phyloP scores from a whole-genome alignment of 2,113 vertebrate species.

The Rhinoptilus africanus region DNA sequence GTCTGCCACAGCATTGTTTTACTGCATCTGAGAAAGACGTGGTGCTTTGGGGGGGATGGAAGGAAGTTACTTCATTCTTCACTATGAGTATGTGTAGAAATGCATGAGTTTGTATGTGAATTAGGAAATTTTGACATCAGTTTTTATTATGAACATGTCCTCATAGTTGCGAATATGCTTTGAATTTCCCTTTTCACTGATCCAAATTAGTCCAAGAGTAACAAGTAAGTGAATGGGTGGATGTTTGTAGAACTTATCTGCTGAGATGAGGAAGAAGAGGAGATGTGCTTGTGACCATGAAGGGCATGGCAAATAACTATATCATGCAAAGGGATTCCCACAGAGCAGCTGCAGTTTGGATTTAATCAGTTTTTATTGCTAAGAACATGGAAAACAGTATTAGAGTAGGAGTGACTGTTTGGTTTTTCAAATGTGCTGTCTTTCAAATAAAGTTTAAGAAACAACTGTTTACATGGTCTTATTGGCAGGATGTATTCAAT shows the following conservation, averaged over 20 bases:
- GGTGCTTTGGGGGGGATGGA: background rate
- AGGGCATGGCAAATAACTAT: background rate
- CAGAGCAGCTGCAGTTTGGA: background rate
- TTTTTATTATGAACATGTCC: background rate
- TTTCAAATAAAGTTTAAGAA: background rate
- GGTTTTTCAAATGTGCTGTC: background rate
- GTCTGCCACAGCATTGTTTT: background rate
- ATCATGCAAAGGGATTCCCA: background rate
- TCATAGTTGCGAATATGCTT: background rate
- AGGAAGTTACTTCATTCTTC: background rate
- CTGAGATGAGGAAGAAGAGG: background rate
- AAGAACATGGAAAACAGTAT: background rate
- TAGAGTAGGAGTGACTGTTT: background rate
- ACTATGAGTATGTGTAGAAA: background rate
- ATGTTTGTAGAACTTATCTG: background rate
- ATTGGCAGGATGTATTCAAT: background rate
- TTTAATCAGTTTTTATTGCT: background rate
- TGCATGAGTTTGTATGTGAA: background rate
- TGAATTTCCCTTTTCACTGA: background rate
- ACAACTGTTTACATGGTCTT: background rate
- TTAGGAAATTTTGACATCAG: background rate
- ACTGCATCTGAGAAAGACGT: background rate
- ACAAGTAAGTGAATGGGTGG: background rate
- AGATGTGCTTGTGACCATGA: background rate
- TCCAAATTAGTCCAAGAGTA: background rate